Conservation (phyloP, 2,888 invertebrate species). For the Sthenelais limicola region DNA sequence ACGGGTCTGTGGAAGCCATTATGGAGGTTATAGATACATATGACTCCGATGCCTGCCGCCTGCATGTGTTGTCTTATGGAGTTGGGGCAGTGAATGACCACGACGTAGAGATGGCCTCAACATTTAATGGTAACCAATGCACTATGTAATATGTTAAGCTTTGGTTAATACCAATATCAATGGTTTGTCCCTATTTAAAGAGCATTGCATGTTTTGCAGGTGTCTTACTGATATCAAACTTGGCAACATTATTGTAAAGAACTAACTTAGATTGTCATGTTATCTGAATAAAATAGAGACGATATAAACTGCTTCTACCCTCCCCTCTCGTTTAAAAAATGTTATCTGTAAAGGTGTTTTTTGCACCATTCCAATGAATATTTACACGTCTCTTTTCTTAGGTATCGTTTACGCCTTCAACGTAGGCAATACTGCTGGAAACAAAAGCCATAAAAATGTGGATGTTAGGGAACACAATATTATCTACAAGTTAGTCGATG, state of each 20-base stretch:
- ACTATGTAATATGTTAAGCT: neutral
- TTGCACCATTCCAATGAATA: too few relatives aligned
- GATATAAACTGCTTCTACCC: too few relatives aligned
- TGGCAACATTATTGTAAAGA: neutral
- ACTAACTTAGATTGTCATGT: too few relatives aligned
- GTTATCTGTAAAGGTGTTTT: too few relatives aligned
- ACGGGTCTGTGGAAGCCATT: constrained; percentile 96
- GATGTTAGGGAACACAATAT: constrained; percentile 84
- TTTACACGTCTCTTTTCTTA: too few relatives aligned
- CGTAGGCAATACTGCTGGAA: constrained; percentile 74
- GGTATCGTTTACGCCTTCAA: constrained; percentile 93
- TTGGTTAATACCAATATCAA: neutral
- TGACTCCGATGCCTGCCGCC: constrained; percentile 76
- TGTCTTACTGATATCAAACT: neutral
- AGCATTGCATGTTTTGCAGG: neutral
- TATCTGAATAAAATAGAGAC: too few relatives aligned
- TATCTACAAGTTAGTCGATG: constrained; percentile 93
- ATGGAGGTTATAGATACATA: constrained; percentile 92
- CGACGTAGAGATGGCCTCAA: constrained; percentile 86
- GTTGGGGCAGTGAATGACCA: constrained; percentile 88
- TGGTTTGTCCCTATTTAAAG: neutral
- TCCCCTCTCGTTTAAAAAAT: too few relatives aligned
- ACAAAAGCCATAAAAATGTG: constrained; percentile 74
- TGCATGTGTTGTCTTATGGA: constrained; percentile 91
- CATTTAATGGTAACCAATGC: constrained; percentile 77